Base-by-base conservation (phyloP, 2,113 vertebrate genomes). In the Cyphomyrus plagiostoma region DNA sequence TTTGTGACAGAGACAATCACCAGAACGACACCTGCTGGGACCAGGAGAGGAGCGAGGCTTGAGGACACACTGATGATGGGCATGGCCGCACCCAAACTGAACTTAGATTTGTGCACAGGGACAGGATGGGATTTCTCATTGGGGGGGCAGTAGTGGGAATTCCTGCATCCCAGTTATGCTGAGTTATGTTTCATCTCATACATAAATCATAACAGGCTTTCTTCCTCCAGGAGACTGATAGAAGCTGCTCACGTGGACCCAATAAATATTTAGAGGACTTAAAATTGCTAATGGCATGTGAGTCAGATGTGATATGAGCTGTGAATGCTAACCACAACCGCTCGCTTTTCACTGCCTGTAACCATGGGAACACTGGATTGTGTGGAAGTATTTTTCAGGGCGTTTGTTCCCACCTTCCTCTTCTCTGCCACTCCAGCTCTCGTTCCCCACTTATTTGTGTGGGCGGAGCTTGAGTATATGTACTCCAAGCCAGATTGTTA, bases 311-410 rank as follows among this genome's bases (percentile, higher is more conserved):
- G 74, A 30, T 52, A 46, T 56, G 80, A 84, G 50, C 45, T 39
- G 23, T 83, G 46, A 89, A 62, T 62, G 50, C 52, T 62, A 30
- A 84, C 89, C 77, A 62, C 48, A 13, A 42, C 39, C 1, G 15
- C 17, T 15, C 35, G 88, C 52, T 82, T 80, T 83, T 30, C 26
- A 8, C 17, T 42, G 35, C 74, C 23, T 58, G 89, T 89, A 83
- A 82, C 89, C 53, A 56, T 89, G 89, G 89, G 42, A 89, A 83
- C 48, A 23, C 70, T 15, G 74, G 30, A 35, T 80, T 39, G 35
- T 8, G 74, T 80, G 74, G 35, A 80, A 80, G 74, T 39, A 42
- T 80, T 42, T 80, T 39, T 77, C 30, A 17, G 70, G 70, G 70
- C 4, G 30, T 74, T 74, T 74, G 70, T 74, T 74, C 30, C 15